Evolutionary conservation across 2,113 vertebrate species (phyloP).

Genomic region (Melanotaenia duboulayi): DNA sequence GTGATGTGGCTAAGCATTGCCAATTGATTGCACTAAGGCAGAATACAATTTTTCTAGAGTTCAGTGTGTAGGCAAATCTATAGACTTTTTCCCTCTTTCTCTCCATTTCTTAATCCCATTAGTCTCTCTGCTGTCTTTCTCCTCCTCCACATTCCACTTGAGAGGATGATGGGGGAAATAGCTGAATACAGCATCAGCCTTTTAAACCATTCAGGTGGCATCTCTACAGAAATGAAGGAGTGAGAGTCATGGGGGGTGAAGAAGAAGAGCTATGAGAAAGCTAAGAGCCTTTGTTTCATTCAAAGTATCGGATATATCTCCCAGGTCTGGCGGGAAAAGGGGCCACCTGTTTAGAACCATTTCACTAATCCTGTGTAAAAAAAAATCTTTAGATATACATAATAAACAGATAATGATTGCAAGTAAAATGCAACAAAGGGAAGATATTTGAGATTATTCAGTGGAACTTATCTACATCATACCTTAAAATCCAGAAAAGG

Average conservation of each 20-base stretch:
- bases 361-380: background rate
- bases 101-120: slow-evolving; percentile 12
- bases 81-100: slow-evolving; percentile 19
- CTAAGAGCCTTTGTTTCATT: slow-evolving; percentile 23
- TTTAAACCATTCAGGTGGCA: slow-evolving; percentile 48
- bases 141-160: slow-evolving; percentile 63
- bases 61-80: slow-evolving; percentile 35
- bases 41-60: slow-evolving; percentile 10
- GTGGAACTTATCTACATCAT: background rate
- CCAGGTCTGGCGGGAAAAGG: slow-evolving; percentile 12
- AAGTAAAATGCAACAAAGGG: background rate
- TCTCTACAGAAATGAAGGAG: slow-evolving; percentile 27
- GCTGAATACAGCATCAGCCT: slow-evolving; percentile 53
- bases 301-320: slow-evolving; percentile 31
- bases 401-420: background rate
- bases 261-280: slow-evolving; percentile 28
- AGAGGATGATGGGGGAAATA: slow-evolving; percentile 46
- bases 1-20: background rate
- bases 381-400: background rate
- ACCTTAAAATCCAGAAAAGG: background rate
- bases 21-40: slow-evolving; percentile 23
- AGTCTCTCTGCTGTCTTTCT: slow-evolving; percentile 26
- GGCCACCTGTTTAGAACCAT: slow-evolving; percentile 5
- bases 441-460: slow-evolving; percentile 6
- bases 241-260: slow-evolving; percentile 11